Conservation (phyloP, 2,888 invertebrate genomes). For the Corythucha ciliata region DNA sequence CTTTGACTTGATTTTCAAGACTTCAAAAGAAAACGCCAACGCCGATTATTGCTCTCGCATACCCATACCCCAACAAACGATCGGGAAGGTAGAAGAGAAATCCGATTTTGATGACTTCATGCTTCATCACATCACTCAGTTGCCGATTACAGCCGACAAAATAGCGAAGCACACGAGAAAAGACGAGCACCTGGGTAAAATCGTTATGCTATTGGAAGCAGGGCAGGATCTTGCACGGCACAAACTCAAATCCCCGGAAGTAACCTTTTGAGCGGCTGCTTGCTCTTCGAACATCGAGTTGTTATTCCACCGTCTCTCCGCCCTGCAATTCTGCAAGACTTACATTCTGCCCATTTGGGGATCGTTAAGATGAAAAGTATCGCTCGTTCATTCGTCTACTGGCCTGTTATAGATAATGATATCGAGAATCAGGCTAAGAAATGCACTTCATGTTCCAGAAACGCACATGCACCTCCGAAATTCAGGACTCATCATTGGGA, state of each 20-base stretch:
- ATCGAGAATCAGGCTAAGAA: constrained; percentile 12
- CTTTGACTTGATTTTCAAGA: constrained; percentile 16
- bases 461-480: constrained; percentile 14
- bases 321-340: constrained; percentile 8
- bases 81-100: too few species aligned
- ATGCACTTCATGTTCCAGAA: constrained; percentile 23
- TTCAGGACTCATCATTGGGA: constrained; percentile 28
- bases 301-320: constrained; percentile 15
- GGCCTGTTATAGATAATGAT: constrained; percentile 8
- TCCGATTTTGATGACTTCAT: constrained; percentile 13
- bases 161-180: constrained; percentile 13
- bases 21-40: constrained; percentile 6
- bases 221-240: not conserved
- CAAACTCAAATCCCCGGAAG: constrained; percentile 7
- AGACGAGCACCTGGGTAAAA: constrained; percentile 8
- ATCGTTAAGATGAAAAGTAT: constrained; percentile 16
- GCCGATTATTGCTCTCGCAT: constrained; percentile 9
- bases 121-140: constrained; percentile 11
- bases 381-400: constrained; percentile 8
- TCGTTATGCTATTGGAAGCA: not conserved
- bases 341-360: constrained; percentile 11
- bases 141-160: constrained; percentile 13
- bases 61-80: not conserved
- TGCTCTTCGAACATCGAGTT: constrained; percentile 9
- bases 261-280: constrained; percentile 2